phyloP scores from a whole-genome alignment of 2,797 vertebrate species.

The Malacoctenus gilli region DNA sequence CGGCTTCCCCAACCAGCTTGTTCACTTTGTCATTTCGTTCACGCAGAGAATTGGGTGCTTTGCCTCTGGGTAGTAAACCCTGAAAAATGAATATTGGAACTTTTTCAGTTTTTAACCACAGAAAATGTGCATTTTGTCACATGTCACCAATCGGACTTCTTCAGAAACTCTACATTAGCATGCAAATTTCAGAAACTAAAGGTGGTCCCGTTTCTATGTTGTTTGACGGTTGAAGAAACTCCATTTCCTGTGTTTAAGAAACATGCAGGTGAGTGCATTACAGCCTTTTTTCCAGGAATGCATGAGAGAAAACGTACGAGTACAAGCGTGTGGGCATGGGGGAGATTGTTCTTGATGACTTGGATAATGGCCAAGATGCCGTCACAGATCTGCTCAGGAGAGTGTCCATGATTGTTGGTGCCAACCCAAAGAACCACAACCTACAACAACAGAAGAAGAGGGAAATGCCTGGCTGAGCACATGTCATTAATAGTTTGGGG shows the following conservation, averaged over 20 bases:
- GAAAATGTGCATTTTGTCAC: background rate
- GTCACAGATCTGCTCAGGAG: conserved; percentile 86
- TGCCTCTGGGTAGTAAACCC: conserved; percentile 89
- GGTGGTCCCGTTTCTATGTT: background rate
- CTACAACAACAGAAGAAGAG: conserved; percentile 70
- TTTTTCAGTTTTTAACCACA: background rate
- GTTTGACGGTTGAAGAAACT: conserved; percentile 26
- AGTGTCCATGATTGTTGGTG: conserved; percentile 90
- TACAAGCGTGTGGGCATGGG: conserved; percentile 84
- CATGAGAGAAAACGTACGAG: conserved; percentile 79
- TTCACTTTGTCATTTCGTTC: conserved; percentile 87
- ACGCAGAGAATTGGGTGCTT: conserved; percentile 86
- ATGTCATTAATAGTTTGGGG: conserved; percentile 1
- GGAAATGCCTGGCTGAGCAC: conserved; percentile 1
- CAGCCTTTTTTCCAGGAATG: conserved; percentile 5
- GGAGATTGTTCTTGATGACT: conserved; percentile 86
- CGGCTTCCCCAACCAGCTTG: conserved; percentile 78
- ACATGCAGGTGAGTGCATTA: conserved; percentile 5
- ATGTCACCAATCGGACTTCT: too few relatives aligned
- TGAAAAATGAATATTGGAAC: conserved; percentile 66
- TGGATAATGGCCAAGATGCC: conserved; percentile 88
- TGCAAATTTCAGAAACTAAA: conserved; percentile 10
- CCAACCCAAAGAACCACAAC: conserved; percentile 93
- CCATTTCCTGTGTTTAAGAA: conserved; percentile 16
- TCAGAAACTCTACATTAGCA: too few relatives aligned